Conservation (phyloP, 2,113 vertebrate species). For the Carollia perspicillata region DNA sequence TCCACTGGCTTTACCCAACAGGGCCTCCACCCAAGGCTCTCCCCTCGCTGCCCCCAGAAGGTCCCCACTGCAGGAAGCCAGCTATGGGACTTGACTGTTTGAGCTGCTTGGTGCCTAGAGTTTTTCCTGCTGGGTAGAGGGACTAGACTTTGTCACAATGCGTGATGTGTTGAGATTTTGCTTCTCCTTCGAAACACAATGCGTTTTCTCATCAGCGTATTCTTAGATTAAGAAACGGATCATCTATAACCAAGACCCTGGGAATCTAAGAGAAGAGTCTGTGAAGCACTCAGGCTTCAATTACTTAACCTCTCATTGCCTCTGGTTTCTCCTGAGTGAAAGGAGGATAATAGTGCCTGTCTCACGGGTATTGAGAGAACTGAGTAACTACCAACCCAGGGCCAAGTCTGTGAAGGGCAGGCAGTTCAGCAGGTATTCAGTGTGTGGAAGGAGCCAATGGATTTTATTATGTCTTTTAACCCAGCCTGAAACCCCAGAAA, state of each 20-base stretch:
- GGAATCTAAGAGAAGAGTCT: not conserved
- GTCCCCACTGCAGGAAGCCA: rapidly evolving
- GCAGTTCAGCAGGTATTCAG: not conserved
- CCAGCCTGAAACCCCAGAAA: not conserved
- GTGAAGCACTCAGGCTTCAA: not conserved
- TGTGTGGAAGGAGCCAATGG: not conserved
- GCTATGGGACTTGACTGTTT: not conserved
- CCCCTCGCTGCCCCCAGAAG: not conserved
- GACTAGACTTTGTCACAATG: not conserved
- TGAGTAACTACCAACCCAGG: not conserved
- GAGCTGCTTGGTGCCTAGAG: not conserved
- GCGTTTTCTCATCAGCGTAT: not conserved
- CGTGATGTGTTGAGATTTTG: not conserved
- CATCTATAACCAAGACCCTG: not conserved
- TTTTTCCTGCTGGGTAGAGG: not conserved
- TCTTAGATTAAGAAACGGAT: not conserved
- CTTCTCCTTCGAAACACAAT: not conserved
- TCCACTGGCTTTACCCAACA: not conserved
- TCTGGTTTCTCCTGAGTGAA: not conserved
- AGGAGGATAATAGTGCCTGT: not conserved
- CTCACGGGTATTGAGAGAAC: not conserved
- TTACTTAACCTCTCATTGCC: not conserved
- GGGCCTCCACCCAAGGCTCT: not conserved
- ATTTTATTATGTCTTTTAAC: conserved; percentile 19
- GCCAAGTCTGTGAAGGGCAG: not conserved